Evolutionary conservation across 2,113 vertebrate genomes (phyloP).

Genomic region (Clarias gariepinus): DNA sequence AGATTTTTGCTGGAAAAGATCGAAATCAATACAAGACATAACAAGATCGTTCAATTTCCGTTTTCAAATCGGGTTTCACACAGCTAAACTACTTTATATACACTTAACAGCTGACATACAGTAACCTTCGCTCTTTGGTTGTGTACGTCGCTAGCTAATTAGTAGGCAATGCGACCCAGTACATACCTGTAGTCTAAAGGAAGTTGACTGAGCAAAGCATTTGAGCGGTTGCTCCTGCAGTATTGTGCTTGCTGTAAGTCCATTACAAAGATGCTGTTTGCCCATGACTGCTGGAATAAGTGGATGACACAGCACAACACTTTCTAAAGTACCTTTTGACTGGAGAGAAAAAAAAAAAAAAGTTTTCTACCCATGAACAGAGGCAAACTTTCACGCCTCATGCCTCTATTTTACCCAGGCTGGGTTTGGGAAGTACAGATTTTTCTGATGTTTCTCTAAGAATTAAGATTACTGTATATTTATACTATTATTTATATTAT

Average conservation of each 20-base stretch:
- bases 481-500: too few species aligned
- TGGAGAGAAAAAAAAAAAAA: neutral
- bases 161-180: neutral
- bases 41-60: neutral
- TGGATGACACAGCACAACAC: neutral
- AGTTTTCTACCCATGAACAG: neutral
- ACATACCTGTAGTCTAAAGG: neutral
- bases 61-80: neutral
- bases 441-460: neutral
- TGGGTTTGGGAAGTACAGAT: neutral
- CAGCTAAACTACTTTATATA: neutral
- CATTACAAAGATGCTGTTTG: neutral
- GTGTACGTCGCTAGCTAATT: neutral
- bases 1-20: neutral
- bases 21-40: neutral
- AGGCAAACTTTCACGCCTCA: neutral
- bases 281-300: conserved; percentile 10
- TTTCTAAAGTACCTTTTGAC: conserved; percentile 2
- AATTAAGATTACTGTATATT: too few species aligned
- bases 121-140: neutral
- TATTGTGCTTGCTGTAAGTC: neutral
- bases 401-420: neutral
- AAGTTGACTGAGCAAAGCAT: neutral
- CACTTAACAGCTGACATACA: neutral
- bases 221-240: neutral